These are phyloP conservation scores for Gallinago nigripennis DNA, from an alignment of 2,797 vertebrate species.

Conservation along the genomic window DNA sequence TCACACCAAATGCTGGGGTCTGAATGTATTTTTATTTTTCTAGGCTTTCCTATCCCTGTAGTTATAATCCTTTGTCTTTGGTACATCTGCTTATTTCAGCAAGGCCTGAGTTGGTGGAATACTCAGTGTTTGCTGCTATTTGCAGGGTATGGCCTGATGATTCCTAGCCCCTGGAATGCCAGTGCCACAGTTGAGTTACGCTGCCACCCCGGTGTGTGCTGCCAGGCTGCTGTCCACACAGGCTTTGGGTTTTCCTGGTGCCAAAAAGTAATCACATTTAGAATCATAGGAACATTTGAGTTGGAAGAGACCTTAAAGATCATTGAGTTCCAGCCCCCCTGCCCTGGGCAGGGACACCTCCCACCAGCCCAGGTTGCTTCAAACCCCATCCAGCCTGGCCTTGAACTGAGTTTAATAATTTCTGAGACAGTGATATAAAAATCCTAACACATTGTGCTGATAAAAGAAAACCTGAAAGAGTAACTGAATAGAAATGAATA, in stretches of 20 bases:
- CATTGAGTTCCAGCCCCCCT: too few relatives aligned
- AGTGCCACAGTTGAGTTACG: background rate
- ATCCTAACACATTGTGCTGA: background rate
- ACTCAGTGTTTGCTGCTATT: background rate
- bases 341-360: too few relatives aligned
- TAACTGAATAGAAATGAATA: background rate
- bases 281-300: too few relatives aligned
- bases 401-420: background rate
- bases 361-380: too few relatives aligned
- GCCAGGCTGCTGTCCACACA: background rate
- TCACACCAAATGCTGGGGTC: background rate
- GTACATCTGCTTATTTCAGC: background rate
- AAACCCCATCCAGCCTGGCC: too few relatives aligned
- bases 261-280: background rate
- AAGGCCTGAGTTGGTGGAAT: rapidly evolving
- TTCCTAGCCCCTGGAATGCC: background rate
- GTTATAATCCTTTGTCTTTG: background rate
- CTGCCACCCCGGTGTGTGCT: background rate
- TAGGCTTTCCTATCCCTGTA: background rate
- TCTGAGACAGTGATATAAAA: background rate
- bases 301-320: too few relatives aligned
- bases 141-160: rapidly evolving
- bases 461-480: background rate
- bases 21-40: background rate
- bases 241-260: background rate